phyloP scores from a whole-genome alignment of 2,888 invertebrate species.

The Nymphalis polychloros region DNA sequence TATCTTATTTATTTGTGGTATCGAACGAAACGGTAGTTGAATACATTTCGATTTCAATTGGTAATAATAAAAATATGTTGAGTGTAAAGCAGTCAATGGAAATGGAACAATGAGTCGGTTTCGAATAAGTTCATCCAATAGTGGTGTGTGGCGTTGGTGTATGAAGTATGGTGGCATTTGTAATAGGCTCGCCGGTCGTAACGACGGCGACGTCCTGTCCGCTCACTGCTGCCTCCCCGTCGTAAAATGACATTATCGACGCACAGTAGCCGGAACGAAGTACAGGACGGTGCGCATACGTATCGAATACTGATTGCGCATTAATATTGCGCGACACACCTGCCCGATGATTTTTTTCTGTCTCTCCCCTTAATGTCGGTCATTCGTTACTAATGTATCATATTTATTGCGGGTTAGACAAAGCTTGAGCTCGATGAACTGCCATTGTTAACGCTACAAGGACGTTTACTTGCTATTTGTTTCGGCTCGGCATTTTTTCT shows the following conservation, averaged over 20 bases:
- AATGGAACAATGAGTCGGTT: constrained; percentile 56
- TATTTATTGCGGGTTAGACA: constrained; percentile 76
- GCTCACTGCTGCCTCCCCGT: constrained; percentile 66
- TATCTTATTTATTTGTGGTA: constrained; percentile 36
- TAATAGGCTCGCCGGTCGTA: constrained; percentile 76
- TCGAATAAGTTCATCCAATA: constrained; percentile 52
- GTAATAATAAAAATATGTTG: constrained; percentile 49
- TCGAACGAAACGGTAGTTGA: constrained; percentile 37
- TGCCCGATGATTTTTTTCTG: constrained; percentile 76
- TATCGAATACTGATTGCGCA: constrained; percentile 79
- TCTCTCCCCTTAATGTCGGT: constrained; percentile 80
- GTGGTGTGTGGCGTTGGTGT: constrained; percentile 63
- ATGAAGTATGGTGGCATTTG: constrained; percentile 76
- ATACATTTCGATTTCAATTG: constrained; percentile 63
- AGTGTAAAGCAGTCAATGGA: constrained; percentile 63
- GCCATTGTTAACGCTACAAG: constrained; percentile 66
- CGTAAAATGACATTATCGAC: constrained; percentile 82
- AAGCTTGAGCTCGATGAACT: constrained; percentile 62
- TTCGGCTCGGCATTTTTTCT: constrained; percentile 40
- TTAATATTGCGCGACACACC: constrained; percentile 80
- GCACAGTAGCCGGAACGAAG: constrained; percentile 81
- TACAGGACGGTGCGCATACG: constrained; percentile 79
- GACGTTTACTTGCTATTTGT: constrained; percentile 58
- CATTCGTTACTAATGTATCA: constrained; percentile 77
- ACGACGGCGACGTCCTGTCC: constrained; percentile 82